Conservation (phyloP, 2,113 vertebrate species). For the Gavialis gangeticus region DNA sequence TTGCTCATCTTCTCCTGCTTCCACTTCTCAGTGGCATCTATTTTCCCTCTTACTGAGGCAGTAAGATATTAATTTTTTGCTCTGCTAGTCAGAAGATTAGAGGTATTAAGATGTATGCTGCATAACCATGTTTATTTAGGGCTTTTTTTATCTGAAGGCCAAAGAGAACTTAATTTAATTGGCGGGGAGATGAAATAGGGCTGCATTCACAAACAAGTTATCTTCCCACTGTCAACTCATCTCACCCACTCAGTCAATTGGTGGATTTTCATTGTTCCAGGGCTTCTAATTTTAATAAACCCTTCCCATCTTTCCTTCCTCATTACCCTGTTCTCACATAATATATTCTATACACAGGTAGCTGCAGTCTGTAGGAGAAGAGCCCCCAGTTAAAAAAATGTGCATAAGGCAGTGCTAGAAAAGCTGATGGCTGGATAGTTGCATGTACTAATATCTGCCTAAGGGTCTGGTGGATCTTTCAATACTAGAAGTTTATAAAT, state of each 20-base stretch:
- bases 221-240: conserved; percentile 69
- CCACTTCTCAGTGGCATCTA: conserved; percentile 64
- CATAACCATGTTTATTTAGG: conserved; percentile 77
- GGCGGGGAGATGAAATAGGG: conserved; percentile 72
- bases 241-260: conserved; percentile 56
- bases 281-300: conserved; percentile 71
- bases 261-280: conserved; percentile 77
- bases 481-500: neutral
- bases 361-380: conserved; percentile 32
- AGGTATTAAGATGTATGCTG: conserved; percentile 82
- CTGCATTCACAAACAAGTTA: conserved; percentile 75
- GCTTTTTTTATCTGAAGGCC: conserved; percentile 68
- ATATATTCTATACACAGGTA: conserved; percentile 57
- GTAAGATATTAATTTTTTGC: conserved; percentile 85
- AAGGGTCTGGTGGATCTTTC: neutral
- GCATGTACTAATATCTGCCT: neutral
- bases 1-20: conserved; percentile 47
- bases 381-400: conserved; percentile 20
- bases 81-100: conserved; percentile 85
- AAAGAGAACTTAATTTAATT: conserved; percentile 80
- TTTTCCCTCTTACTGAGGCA: conserved; percentile 67
- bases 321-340: conserved; percentile 37
- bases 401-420: conserved; percentile 43
- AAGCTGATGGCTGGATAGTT: conserved; percentile 25
- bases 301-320: conserved; percentile 62